Evolutionary conservation across 2,888 invertebrate genomes (phyloP), one percentile per base, ranked within the genome.

Genomic region (Reticulitermes lucifugus): DNA sequence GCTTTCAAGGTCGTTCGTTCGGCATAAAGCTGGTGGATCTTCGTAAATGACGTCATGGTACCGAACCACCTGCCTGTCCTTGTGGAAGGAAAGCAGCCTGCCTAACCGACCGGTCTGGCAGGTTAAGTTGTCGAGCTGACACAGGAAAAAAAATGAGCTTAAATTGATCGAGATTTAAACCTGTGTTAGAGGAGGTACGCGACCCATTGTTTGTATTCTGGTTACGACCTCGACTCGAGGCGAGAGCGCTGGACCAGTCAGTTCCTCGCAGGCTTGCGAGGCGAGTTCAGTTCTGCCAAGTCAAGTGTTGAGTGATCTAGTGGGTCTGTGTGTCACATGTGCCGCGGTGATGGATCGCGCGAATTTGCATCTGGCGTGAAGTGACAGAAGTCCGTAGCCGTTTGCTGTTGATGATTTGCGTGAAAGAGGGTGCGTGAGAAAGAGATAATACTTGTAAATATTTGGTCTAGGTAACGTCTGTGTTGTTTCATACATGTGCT

Each of bases 281-380:
- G 75, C 18, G 75, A 75, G 75, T 25, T 7, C 29, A 29, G 73
- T 73, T 25, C 3, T 35, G 2, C 5, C 4, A 7, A 51, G 73
- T 73, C 9, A 1, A 65, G 73, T n/a, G 35, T 18, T 75, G 18
- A 5, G 4, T 35, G 35, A 21, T 43, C 46, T 14, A 29, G 2
- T 71, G 43, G 75, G 75, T 75, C 75, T 75, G 14, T 75, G 75
- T 75, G 75, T 75, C 75, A 75, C 4, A 43, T 43, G 75, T 43
- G 12, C 6, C 1, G 60, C 12, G 22, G 21, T 18, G 18, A 9
- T 60, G 14, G 60, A 6, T 3, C 60, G 12, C 14, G 60, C 60
- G 6, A 60, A 60, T n/a, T 51, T 60, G 18, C 60, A 22, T 22
- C 21, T 6, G 18, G 60, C 60, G 35, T 35, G 35, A 35, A 60